Evolutionary conservation across 2,888 invertebrate genomes (phyloP), one percentile per base, ranked within the genome.

Genomic region (Atrina japonica): DNA sequence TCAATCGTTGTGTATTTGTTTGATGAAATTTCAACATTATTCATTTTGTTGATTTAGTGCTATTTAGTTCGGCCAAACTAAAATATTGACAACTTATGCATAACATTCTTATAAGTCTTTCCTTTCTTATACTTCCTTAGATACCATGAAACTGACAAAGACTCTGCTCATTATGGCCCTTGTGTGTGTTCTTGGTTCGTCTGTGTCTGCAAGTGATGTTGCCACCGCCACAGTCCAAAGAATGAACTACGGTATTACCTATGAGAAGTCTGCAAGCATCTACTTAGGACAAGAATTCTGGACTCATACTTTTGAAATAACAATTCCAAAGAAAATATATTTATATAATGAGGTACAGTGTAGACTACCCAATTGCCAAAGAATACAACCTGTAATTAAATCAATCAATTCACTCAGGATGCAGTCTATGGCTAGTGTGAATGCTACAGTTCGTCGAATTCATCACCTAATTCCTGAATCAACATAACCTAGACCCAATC

Each of bases 221-320:
- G 41, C n/a, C n/a, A n/a, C n/a, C n/a, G n/a, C n/a, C n/a, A n/a
- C n/a, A n/a, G n/a, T 27, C 3, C 55, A 55, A 29, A 11, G 29
- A 29, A 16, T 23, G 11, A 29, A 27, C 27, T 55, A 55, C 18
- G 55, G 55, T 7, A 29, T 55, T 14, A 11, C 27, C 25, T 55
- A 27, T 18, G 27, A 55, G 18, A 23, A 29, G 27, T 16, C 25
- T n/a, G 14, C 27, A 16, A 29, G 27, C 18, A 14, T 29, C 11
- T 55, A 55, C 29, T 29, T 55, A 16, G 55, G 55, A 55, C 55
- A 55, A 55, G 55, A 55, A 16, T 29, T 27, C 18, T 55, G 55
- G 55, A 23, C 14, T 11, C 55, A 55, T 29, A 55, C 55, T 16
- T 55, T 55, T 29, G 16, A 55, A 29, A 55, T 55, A 11, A 11